Percentiles rank a stretch among this genome's conserved stretches.
Conservation (phyloP, 1,140 invertebrate genomes). For the Coptotermes formosanus region DNA sequence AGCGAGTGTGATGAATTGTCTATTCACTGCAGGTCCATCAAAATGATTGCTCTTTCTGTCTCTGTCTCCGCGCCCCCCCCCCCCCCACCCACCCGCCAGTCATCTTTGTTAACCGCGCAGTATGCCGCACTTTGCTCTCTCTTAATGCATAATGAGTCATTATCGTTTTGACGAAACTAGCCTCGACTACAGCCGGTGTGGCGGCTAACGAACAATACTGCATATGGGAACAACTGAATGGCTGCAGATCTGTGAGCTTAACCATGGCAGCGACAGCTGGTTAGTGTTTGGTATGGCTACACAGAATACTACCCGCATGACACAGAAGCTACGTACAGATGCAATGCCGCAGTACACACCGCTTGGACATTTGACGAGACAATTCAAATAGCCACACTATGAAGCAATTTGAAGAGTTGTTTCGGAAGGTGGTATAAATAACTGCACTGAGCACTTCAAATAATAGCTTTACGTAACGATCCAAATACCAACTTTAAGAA, state of each 20-base stretch:
- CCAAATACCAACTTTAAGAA: no score
- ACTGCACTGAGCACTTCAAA: no score
- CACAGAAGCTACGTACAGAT: no score
- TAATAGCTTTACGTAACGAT: no score
- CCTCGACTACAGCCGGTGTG: background rate
- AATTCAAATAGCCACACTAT: no score
- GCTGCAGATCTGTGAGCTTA: background rate
- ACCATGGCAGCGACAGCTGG: background rate
- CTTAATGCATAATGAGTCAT: background rate
- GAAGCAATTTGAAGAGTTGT: no score
- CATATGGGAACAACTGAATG: background rate
- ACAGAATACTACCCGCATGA: no score
- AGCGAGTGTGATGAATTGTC: background rate
- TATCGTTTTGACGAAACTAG: slow-evolving; percentile 1
- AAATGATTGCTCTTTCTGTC: background rate
- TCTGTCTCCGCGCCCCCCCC: background rate
- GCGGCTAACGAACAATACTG: background rate
- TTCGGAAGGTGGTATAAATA: no score
- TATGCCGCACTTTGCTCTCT: background rate
- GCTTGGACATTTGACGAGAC: no score
- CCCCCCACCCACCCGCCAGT: no score
- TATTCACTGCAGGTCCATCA: background rate
- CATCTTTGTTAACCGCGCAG: background rate
- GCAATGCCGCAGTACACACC: no score
- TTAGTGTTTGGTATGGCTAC: no score